Percentiles rank a stretch among this genome's conserved stretches.
phyloP scores from a whole-genome alignment of 2,797 vertebrate species.

The Falco rusticolus region DNA sequence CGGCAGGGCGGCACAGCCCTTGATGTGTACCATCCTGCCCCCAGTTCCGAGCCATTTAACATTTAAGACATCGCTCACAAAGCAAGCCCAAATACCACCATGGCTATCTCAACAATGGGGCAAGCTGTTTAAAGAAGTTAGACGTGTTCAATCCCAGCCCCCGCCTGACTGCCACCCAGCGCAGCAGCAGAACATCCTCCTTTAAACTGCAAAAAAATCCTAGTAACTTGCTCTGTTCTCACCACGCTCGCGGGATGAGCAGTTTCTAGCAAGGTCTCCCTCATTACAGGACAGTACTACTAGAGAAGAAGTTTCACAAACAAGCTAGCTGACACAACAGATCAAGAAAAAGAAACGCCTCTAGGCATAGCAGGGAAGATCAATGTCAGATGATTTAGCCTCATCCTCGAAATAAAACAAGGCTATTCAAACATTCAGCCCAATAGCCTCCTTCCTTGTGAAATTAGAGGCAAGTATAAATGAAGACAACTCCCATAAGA shows the following conservation, averaged over 20 bases:
- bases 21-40: accelerated
- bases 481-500: background rate
- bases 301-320: background rate
- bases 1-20: background rate
- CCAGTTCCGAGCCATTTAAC: background rate
- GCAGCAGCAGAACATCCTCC: background rate
- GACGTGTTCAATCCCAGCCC: background rate
- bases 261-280: accelerated
- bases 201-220: background rate
- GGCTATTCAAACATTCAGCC: background rate
- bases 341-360: background rate
- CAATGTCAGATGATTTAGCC: background rate
- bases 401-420: background rate
- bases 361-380: background rate
- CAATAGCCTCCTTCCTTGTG: background rate
- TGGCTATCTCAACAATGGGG: background rate
- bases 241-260: accelerated
- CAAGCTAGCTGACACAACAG: background rate
- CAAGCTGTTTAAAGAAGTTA: background rate
- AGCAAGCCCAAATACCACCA: background rate
- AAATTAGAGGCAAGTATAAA: background rate
- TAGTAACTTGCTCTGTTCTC: background rate
- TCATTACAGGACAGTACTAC: accelerated
- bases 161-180: background rate
- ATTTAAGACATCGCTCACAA: background rate